Percentiles rank a stretch among this genome's conserved stretches.
These are phyloP conservation scores for Metopolophium dirhodum DNA, from an alignment of 1,140 invertebrate genomes.

Conservation along the genomic window DNA sequence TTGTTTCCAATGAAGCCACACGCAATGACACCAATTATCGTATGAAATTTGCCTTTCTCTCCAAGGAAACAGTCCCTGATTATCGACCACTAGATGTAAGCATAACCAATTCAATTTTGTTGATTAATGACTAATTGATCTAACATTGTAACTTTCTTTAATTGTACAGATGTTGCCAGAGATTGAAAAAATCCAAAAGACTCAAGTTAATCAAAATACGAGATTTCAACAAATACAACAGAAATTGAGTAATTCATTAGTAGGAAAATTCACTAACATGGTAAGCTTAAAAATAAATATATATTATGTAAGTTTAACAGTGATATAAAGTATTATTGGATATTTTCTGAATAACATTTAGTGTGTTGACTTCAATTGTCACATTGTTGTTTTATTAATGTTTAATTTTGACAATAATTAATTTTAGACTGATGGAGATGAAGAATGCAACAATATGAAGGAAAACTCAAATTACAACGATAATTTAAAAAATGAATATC, in stretches of 20 bases:
- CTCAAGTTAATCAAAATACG: conserved; percentile 75
- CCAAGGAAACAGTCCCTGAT: conserved; percentile 81
- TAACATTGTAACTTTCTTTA: background rate
- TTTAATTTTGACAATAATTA: background rate
- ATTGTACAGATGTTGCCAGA: conserved; percentile 59
- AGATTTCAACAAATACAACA: conserved; percentile 78
- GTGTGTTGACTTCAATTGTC: too few relatives aligned
- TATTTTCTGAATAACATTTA: background rate
- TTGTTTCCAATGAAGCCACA: conserved; percentile 66
- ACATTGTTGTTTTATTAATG: background rate
- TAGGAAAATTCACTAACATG: conserved; percentile 60
- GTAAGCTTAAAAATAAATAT: background rate
- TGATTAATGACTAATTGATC: background rate
- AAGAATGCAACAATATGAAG: conserved; percentile 59
- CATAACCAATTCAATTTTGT: background rate
- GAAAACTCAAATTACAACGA: conserved; percentile 59
- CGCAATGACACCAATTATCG: conserved; percentile 75
- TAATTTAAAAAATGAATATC: conserved; percentile 61
- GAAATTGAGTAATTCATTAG: conserved; percentile 69
- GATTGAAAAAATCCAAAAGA: conserved; percentile 75
- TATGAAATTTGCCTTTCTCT: conserved; percentile 84
- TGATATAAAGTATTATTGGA: background rate
- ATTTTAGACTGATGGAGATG: conserved; percentile 44
- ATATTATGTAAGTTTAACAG: background rate
- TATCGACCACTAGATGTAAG: conserved; percentile 74